These are phyloP conservation scores for Loriculus beryllinus DNA, from an alignment of 2,797 vertebrate species.

Conservation along the genomic window DNA sequence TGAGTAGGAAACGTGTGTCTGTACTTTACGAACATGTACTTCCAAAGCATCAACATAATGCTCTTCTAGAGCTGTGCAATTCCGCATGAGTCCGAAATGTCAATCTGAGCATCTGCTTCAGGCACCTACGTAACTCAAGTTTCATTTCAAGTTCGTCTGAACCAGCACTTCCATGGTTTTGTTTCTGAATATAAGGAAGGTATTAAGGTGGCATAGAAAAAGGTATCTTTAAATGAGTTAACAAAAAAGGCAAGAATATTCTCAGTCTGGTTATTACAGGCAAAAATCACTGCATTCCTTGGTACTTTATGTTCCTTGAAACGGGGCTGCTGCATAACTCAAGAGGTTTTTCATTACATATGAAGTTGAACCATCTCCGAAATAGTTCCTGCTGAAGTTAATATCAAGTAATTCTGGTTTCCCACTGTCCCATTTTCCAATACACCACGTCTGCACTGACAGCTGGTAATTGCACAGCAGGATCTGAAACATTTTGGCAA, in stretches of 20 bases:
- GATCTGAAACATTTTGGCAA: conserved; percentile 29
- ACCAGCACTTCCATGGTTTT: not conserved
- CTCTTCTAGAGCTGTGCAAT: not conserved
- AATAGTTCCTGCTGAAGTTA: not conserved
- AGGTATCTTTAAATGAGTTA: not conserved
- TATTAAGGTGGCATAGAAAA: not conserved
- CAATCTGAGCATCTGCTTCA: not conserved
- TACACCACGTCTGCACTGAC: conserved; percentile 1
- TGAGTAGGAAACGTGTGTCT: not conserved
- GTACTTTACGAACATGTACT: not conserved
- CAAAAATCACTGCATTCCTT: not conserved
- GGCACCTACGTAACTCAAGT: not conserved
- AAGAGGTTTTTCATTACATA: not conserved
- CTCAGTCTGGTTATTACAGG: not conserved
- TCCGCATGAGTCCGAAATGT: not conserved
- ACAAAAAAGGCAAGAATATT: not conserved
- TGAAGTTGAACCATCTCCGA: not conserved
- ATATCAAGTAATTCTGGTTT: conserved; percentile 5
- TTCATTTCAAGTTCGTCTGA: not conserved
- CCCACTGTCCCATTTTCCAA: conserved; percentile 18
- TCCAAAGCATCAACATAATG: not conserved
- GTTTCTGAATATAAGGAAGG: not conserved
- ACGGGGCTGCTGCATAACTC: not conserved
- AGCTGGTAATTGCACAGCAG: conserved; percentile 18
- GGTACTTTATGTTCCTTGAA: not conserved